Evolutionary conservation across 2,113 vertebrate genomes (phyloP).

Genomic region (Thalassarche chlororhynchos): DNA sequence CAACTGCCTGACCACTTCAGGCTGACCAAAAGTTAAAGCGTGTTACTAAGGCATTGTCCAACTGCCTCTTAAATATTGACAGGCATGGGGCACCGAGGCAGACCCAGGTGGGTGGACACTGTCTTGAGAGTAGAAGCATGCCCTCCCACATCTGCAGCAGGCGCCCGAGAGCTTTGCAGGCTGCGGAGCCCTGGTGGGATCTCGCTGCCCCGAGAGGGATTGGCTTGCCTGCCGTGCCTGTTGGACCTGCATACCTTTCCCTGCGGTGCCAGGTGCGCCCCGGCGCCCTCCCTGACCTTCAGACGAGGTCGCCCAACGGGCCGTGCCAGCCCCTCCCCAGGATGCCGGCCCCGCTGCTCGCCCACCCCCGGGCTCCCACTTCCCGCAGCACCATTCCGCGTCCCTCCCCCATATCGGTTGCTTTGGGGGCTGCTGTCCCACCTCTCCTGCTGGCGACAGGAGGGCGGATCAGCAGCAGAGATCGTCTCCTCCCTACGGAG

Average conservation of each 20-base stretch:
- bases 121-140: rapidly evolving
- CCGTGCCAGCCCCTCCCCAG: background rate
- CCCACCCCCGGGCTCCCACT: background rate
- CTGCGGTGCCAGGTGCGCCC: background rate
- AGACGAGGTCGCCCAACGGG: background rate
- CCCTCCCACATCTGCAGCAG: background rate
- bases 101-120: background rate
- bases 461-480: background rate
- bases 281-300: background rate
- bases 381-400: background rate
- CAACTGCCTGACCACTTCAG: background rate
- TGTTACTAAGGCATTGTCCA: background rate
- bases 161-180: background rate
- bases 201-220: background rate
- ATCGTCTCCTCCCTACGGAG: background rate
- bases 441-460: background rate
- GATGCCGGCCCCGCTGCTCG: background rate
- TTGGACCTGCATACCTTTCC: background rate
- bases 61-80: background rate
- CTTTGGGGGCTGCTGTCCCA: background rate
- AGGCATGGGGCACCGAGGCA: background rate
- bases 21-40: background rate
- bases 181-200: no score
- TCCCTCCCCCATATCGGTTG: background rate
- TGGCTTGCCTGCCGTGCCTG: background rate